These are phyloP conservation scores for Arrhamphus sclerolepis DNA, from an alignment of 2,797 vertebrate species.

Conservation along the genomic window DNA sequence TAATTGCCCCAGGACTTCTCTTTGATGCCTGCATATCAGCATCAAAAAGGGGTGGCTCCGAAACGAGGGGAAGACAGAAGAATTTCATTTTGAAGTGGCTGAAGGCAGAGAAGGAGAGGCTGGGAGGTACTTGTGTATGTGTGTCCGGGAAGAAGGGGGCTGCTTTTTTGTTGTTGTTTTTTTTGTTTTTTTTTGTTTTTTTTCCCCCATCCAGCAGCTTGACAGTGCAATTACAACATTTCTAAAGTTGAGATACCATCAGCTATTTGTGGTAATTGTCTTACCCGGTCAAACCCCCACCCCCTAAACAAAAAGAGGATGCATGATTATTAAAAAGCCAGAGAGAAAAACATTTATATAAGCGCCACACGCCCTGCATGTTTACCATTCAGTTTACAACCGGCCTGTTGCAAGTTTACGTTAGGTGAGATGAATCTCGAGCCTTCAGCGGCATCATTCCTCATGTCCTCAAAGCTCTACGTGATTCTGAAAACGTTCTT, in stretches of 20 bases:
- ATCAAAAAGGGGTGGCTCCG: constrained; percentile 72
- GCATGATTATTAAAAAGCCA: constrained; percentile 71
- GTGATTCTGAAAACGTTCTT: constrained; percentile 18
- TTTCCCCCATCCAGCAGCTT: constrained; percentile 73
- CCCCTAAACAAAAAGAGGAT: constrained; percentile 58
- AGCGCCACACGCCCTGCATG: constrained; percentile 39
- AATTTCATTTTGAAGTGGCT: constrained; percentile 92
- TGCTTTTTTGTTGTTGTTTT: constrained; percentile 15
- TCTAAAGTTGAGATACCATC: constrained; percentile 81
- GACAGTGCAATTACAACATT: constrained; percentile 88
- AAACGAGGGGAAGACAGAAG: constrained; percentile 71
- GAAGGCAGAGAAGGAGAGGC: constrained; percentile 71
- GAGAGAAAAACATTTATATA: constrained; percentile 57
- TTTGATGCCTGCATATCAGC: constrained; percentile 89
- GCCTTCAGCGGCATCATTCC: constrained; percentile 1
- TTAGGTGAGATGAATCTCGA: constrained; percentile 5
- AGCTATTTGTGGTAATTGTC: constrained; percentile 79
- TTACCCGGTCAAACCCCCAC: constrained; percentile 72
- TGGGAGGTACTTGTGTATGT: constrained; percentile 26
- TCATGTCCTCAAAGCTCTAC: background rate
- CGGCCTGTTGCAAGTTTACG: constrained; percentile 5
- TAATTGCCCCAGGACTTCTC: constrained; percentile 75
- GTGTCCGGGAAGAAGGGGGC: constrained; percentile 10
- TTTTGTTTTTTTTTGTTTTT: constrained; percentile 58
- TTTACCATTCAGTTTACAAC: constrained; percentile 26